Evolutionary conservation across 2,797 vertebrate genomes (phyloP).

Genomic region (Myoxocephalus aenaeus): DNA sequence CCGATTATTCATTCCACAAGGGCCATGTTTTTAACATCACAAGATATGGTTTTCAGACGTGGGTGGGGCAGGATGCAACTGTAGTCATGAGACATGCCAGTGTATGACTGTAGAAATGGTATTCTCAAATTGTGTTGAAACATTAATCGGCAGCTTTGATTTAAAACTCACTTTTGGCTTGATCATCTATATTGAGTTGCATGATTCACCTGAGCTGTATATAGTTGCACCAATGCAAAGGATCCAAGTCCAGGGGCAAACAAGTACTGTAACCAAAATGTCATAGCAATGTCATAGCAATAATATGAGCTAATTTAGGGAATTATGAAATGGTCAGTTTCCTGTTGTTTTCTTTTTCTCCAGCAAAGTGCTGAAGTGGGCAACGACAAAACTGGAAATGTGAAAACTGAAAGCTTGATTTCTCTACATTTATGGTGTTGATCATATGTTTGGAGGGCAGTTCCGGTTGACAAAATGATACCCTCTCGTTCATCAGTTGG

Average conservation of each 20-base stretch:
- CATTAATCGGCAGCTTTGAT: slow-evolving; percentile 25
- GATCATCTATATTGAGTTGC: not conserved
- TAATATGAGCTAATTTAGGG: not conserved
- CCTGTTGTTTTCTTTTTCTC: not conserved
- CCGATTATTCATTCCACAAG: slow-evolving; percentile 60
- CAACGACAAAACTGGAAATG: slow-evolving; percentile 17
- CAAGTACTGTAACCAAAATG: not conserved
- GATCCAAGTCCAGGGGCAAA: not conserved
- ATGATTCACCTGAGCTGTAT: not conserved
- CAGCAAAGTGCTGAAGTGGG: not conserved
- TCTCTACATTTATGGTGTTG: slow-evolving; percentile 37
- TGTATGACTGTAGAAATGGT: not conserved
- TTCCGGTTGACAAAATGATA: slow-evolving; percentile 39
- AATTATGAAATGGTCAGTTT: slow-evolving; percentile 24
- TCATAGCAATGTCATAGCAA: not conserved
- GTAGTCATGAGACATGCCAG: slow-evolving; percentile 26
- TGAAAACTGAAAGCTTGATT: slow-evolving; percentile 47
- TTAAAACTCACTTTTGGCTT: slow-evolving; percentile 2
- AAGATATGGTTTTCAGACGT: slow-evolving; percentile 30
- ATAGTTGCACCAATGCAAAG: not conserved
- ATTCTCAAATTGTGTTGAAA: not conserved
- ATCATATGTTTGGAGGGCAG: slow-evolving; percentile 44
- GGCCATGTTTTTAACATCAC: slow-evolving; percentile 62
- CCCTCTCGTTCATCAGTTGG: slow-evolving; percentile 46
- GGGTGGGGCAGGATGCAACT: slow-evolving; percentile 52